Evolutionary conservation across 2,797 vertebrate genomes (phyloP).

Genomic region (Betta splendens): DNA sequence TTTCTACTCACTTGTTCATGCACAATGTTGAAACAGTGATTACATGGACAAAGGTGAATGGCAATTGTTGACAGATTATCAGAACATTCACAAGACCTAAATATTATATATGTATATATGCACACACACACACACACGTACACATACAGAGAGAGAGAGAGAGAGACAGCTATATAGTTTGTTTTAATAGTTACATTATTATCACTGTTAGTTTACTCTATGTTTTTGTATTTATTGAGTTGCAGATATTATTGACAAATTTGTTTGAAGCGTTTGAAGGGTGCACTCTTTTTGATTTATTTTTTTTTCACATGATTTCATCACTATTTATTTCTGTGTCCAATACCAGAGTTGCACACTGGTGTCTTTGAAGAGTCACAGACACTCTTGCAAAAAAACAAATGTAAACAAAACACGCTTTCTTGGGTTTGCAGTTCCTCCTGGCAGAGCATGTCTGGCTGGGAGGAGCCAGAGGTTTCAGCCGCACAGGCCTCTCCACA

Average conservation of each 20-base stretch:
- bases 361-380: neutral
- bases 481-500: neutral
- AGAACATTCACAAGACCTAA: too few relatives aligned
- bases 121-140: too few relatives aligned
- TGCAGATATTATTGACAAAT: neutral
- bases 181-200: too few relatives aligned
- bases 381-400: conserved; percentile 1
- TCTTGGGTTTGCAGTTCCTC: neutral
- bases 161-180: too few relatives aligned
- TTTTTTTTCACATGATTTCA: conserved; percentile 35
- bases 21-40: conserved; percentile 16
- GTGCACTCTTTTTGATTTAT: conserved; percentile 30
- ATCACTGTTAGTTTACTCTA: too few relatives aligned
- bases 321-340: conserved; percentile 36
- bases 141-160: too few relatives aligned
- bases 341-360: neutral
- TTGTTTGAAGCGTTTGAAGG: conserved; percentile 13
- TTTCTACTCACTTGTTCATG: conserved; percentile 22
- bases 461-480: conserved; percentile 13
- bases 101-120: too few relatives aligned
- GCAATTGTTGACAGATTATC: conserved; percentile 12
- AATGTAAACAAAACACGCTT: conserved; percentile 9
- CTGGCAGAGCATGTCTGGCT: conserved; percentile 3
- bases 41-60: conserved; percentile 24
- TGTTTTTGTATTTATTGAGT: neutral